Base-by-base conservation (phyloP, 2,113 vertebrate genomes). In the Eolophus roseicapilla region DNA sequence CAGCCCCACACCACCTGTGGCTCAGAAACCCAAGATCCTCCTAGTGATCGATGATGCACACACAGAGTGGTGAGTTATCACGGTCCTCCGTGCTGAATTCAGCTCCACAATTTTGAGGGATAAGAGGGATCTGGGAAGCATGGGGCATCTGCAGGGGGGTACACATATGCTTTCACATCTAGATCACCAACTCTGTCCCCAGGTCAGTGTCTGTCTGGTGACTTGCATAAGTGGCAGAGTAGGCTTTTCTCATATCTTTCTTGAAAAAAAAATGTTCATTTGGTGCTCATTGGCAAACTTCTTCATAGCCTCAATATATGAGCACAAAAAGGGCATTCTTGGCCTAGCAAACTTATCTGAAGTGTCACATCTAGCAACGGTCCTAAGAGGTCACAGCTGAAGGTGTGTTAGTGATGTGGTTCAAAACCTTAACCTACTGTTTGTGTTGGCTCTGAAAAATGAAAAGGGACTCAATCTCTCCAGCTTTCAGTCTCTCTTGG, bases 31-130 rank as follows among this genome's bases (percentile, higher is more conserved):
- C 90, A 99, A 98, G 96, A 96, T 99, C 87, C 98, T 99, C 57
- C 89, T 99, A 97, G 98, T 99, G 88, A 98, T 99, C 0, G 99
- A 99, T 6, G 99, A 99, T 3, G 98, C 98, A 0, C 99, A 99
- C 97, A 99, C 99, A 1, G 99, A 99, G 95, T 99, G 99, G 99
- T 99, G 97, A 98, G 99, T 39, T 15, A 23, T 5, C 31, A 3
- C 0, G 0, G 6, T 39, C 21, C 52, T 49, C 6, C 31, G 31
- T 71, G 3, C 43, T 44, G 63, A 14, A 8, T 15, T 37, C 50
- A 77, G 12, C 9, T 35, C 12, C 46, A 6, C 5, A 0, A 10
- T 23, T 31, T 4, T 43, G 20, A 13, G 21, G 43, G 8, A 9
- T 53, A 41, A 74, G 29, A 43, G 29, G 25, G 44, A 6, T 55